phyloP scores from a whole-genome alignment of 2,888 invertebrate species.

The Anticlea derivata region DNA sequence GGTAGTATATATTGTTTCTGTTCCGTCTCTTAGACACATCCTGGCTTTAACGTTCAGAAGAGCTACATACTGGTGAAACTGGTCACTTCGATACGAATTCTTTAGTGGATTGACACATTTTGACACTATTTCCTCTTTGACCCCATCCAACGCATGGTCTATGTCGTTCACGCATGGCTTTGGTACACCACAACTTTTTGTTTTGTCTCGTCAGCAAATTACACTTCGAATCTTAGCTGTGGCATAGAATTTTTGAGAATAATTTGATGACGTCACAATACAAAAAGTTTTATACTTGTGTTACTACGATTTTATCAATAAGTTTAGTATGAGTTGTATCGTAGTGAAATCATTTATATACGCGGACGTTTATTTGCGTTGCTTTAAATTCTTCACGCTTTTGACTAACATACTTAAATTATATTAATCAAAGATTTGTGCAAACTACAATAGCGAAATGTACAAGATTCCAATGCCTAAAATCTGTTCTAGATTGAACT shows the following conservation, averaged over 20 bases:
- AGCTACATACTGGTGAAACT: too few species aligned
- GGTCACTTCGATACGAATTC: neutral
- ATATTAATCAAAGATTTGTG: too few species aligned
- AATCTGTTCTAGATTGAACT: too few species aligned
- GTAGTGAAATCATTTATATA: neutral
- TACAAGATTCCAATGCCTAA: neutral
- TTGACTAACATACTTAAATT: neutral
- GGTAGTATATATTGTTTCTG: too few species aligned
- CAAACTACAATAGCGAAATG: neutral
- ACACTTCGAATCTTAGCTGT: neutral
- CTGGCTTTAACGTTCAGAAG: too few species aligned
- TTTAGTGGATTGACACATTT: conserved; percentile 25
- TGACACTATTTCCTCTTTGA: conserved; percentile 27
- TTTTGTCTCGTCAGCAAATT: conserved; percentile 24
- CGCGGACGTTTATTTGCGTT: conserved; percentile 3
- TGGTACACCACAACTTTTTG: conserved; percentile 33
- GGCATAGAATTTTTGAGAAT: conserved; percentile 1
- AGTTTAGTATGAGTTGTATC: neutral
- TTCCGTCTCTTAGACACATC: too few species aligned
- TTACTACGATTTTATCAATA: neutral
- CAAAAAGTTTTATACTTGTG: conserved; percentile 5
- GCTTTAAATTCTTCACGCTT: conserved; percentile 17
- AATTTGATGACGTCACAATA: conserved; percentile 8
- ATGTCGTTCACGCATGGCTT: conserved; percentile 60
- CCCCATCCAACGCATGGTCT: conserved; percentile 49